A percentile compares a stretch with the other conserved stretches of the same genome.
Evolutionary conservation across 2,888 invertebrate species (phyloP).

Genomic region (Drosophila stalkeri): DNA sequence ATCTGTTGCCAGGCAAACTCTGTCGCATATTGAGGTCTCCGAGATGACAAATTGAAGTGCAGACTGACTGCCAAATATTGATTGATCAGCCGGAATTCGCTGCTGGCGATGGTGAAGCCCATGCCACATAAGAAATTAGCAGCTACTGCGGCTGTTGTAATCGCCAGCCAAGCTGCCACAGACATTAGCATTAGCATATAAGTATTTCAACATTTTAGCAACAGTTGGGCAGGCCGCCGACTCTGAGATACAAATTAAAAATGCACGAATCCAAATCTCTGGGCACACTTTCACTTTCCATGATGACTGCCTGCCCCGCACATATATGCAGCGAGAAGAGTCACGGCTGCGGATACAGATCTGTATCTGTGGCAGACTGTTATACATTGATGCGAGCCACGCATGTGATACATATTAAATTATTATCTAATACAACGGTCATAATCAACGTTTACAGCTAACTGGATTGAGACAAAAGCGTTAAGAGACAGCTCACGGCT

Average conservation of each 20-base stretch:
- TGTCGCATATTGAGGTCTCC: too few species aligned
- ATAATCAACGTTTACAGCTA: constrained; percentile 58
- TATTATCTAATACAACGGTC: constrained; percentile 71
- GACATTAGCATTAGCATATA: constrained; percentile 59
- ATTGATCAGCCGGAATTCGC: background rate
- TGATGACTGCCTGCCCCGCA: constrained; percentile 35
- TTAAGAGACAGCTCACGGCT: constrained; percentile 30
- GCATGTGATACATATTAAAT: constrained; percentile 44
- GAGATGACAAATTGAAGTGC: background rate
- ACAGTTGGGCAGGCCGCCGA: constrained; percentile 34
- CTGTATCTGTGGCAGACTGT: constrained; percentile 12
- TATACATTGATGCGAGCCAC: constrained; percentile 25
- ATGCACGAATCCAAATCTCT: constrained; percentile 64
- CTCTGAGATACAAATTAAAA: constrained; percentile 66
- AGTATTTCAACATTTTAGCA: constrained; percentile 58
- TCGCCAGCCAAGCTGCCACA: constrained; percentile 25
- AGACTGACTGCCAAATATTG: background rate
- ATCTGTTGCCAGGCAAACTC: background rate
- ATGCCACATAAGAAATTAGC: constrained; percentile 30
- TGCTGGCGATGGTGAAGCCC: background rate
- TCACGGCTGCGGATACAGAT: constrained; percentile 26
- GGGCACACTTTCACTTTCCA: constrained; percentile 72
- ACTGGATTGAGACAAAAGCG: constrained; percentile 36
- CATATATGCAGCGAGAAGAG: constrained; percentile 61
- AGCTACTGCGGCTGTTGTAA: constrained; percentile 42